Base-by-base conservation (phyloP, 1,140 invertebrate genomes). In the Contarinia nasturtii region DNA sequence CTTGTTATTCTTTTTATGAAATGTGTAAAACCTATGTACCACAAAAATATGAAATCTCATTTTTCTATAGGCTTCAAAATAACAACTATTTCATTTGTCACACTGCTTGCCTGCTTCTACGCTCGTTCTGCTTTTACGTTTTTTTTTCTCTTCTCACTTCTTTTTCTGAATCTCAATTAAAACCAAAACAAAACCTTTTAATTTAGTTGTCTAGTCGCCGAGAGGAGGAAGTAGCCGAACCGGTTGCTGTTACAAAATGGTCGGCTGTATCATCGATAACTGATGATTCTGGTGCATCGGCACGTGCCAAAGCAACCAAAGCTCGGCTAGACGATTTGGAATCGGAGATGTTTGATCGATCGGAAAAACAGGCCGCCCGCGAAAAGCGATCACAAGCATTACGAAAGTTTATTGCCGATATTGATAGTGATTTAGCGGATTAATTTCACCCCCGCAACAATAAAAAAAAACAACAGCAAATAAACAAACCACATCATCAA, bases 361-460 rank as follows among this genome's bases (percentile, higher is more conserved):
- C 18, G 15, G 47, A 50, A 22, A 52, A 48, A 44, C 46, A 47
- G 44, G 22, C 34, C 10, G 47, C 44, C 22, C 46, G 51, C 7
- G 51, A 52, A 42, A 48, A 48, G 27, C 44, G 51, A 34, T 47
- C 47, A 18, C 44, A 44, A n/a, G 46, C 48, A 34, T 27, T 52
- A 18, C 50, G 47, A 37, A 48, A 50, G 47, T 42, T 52, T 27
- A 42, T 52, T 10, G 37, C 45, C 27, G 51, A 52, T 43, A 48
- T 38, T 46, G 50, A 51, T 33, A 33, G 4, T 44, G 43, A 44
- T 15, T 74, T 80, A 62, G 79, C 77, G 17, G 55, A 27, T 27
- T 27, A 27, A 27, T 5, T 3, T 3, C 3, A 27, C 3, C 27
- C 27, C 27, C 4, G 27, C 3, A 27, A 10, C 3, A 27, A 27